These are phyloP conservation scores for Zaprionus tsacasi DNA, from an alignment of 1,140 invertebrate genomes.

Conservation along the genomic window DNA sequence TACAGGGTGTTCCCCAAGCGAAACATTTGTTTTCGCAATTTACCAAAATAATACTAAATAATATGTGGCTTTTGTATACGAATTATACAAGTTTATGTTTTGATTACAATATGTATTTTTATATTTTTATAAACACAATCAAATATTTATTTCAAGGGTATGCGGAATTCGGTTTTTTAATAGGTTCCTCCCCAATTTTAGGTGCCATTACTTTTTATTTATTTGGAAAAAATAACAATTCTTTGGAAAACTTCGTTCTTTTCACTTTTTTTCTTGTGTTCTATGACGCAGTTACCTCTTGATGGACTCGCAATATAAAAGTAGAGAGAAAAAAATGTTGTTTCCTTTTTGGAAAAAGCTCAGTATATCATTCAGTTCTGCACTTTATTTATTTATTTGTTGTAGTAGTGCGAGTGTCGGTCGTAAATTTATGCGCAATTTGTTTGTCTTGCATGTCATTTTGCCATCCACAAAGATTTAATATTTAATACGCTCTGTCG, in stretches of 20 bases:
- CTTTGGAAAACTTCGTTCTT: background rate
- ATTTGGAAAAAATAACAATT: constrained; percentile 7
- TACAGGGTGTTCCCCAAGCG: constrained; percentile 4
- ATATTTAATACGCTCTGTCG: constrained; percentile 55
- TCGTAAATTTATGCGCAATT: constrained; percentile 74
- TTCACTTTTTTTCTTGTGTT: background rate
- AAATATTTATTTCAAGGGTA: background rate
- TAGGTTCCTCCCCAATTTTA: background rate
- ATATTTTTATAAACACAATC: too few species aligned
- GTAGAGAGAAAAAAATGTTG: constrained; percentile 1
- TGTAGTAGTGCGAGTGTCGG: constrained; percentile 43
- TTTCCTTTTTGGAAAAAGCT: background rate
- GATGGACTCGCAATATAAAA: background rate
- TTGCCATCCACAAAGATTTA: constrained; percentile 75
- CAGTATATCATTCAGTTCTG: constrained; percentile 23
- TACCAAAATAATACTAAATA: too few species aligned
- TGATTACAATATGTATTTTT: too few species aligned
- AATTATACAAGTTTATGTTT: too few species aligned
- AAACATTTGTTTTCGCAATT: background rate
- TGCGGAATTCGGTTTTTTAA: too few species aligned
- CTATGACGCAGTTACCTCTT: background rate
- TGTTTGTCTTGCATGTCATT: constrained; percentile 78
- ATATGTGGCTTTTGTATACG: too few species aligned
- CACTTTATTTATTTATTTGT: constrained; percentile 44
- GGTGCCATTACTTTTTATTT: background rate